A percentile compares a stretch with the other conserved stretches of the same genome.
These are phyloP conservation scores for Choreutis nemorana DNA, from an alignment of 2,888 invertebrate species.

Conservation along the genomic window DNA sequence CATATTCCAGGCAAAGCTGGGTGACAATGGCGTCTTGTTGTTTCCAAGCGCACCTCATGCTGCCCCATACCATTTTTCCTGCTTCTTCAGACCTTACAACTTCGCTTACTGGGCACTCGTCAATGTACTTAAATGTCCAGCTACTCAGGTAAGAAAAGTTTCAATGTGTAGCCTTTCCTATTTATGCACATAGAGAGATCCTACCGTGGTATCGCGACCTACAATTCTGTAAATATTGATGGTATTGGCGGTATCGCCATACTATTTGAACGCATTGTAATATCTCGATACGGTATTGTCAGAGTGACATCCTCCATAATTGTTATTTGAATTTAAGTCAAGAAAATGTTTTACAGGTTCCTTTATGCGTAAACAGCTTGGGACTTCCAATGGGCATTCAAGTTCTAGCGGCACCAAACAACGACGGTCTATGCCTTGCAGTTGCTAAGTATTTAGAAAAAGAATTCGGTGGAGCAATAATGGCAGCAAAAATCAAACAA, in stretches of 20 bases:
- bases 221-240: too few species aligned
- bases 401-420: conserved; percentile 74
- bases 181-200: too few species aligned
- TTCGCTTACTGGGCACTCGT: conserved; percentile 87
- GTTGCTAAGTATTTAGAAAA: conserved; percentile 81
- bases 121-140: conserved; percentile 86
- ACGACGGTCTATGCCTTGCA: conserved; percentile 78
- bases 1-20: conserved; percentile 71
- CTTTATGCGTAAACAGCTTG: conserved; percentile 74
- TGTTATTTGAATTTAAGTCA: too few species aligned
- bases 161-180: too few species aligned
- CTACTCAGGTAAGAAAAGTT: conserved; percentile 70
- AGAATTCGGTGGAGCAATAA: conserved; percentile 78
- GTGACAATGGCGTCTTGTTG: conserved; percentile 84
- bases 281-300: too few species aligned
- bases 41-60: conserved; percentile 84
- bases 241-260: too few species aligned
- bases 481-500: conserved; percentile 54
- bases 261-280: too few species aligned
- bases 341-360: conserved; percentile 61
- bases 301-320: neutral
- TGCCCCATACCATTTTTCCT: conserved; percentile 85
- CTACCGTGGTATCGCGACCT: too few species aligned
- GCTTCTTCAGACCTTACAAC: conserved; percentile 81
- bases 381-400: conserved; percentile 86